A percentile compares a stretch with the other conserved stretches of the same genome.
These are phyloP conservation scores for Mustela nigripes DNA, from an alignment of 2,113 vertebrate genomes.

Conservation along the genomic window DNA sequence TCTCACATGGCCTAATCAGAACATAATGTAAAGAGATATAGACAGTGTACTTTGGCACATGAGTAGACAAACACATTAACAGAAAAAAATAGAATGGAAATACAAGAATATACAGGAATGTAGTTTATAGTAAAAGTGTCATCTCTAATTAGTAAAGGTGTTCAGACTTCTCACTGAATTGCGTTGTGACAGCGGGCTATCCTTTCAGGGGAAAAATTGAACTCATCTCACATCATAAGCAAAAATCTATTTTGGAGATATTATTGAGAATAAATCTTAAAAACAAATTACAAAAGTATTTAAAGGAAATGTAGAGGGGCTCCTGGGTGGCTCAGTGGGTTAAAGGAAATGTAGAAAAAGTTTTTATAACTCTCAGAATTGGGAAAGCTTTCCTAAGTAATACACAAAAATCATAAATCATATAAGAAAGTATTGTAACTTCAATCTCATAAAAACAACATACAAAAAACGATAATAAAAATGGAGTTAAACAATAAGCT, in stretches of 20 bases:
- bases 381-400: conserved; percentile 41
- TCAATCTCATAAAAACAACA: neutral
- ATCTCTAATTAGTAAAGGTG: neutral
- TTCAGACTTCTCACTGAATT: neutral
- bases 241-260: neutral
- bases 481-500: neutral
- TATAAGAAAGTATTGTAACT: conserved; percentile 3
- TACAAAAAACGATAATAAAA: neutral
- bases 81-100: conserved; percentile 32
- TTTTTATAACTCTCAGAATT: neutral
- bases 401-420: neutral
- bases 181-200: neutral
- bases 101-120: neutral
- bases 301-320: neutral
- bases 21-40: neutral
- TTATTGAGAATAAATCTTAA: conserved; percentile 12
- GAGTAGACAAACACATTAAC: neutral
- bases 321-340: neutral
- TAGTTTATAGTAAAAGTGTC: neutral
- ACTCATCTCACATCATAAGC: neutral
- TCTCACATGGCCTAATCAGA: neutral
- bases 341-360: conserved; percentile 27
- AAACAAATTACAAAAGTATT: conserved; percentile 39
- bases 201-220: neutral
- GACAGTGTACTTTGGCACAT: neutral